Conservation (phyloP, 2,888 invertebrate genomes). For the Pristionchus fissidentatus region DNA sequence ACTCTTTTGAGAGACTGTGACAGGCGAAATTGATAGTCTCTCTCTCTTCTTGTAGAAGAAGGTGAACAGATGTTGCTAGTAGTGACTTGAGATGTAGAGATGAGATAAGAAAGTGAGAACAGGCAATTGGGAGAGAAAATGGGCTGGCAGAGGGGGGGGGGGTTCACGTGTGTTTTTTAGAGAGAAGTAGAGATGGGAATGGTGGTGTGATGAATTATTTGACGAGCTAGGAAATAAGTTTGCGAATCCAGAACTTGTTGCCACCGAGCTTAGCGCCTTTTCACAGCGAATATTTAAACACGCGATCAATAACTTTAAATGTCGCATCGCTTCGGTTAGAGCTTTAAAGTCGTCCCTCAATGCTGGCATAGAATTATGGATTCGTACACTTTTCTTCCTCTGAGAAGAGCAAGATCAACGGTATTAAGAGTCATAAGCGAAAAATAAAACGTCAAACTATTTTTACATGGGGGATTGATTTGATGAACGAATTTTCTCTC, state of each 20-base stretch:
- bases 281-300: neutral
- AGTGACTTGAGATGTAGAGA: neutral
- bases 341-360: too few relatives aligned
- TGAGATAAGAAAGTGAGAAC: neutral
- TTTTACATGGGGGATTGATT: too few relatives aligned
- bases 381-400: too few relatives aligned
- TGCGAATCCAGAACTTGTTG: neutral
- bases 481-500: too few relatives aligned
- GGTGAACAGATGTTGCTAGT: conserved; percentile 28
- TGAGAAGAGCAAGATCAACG: too few relatives aligned
- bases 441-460: too few relatives aligned
- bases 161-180: neutral
- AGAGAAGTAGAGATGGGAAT: neutral
- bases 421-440: too few relatives aligned
- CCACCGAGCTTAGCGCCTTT: neutral
- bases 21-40: conserved; percentile 40
- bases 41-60: neutral
- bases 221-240: neutral
- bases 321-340: too few relatives aligned
- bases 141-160: neutral
- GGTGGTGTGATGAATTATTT: neutral
- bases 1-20: neutral
- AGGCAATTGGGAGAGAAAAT: conserved; percentile 11
- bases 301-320: too few relatives aligned
- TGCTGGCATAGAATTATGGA: too few relatives aligned